Evolutionary conservation across 2,113 vertebrate species (phyloP).

Genomic region (Craseonycteris thonglongyai): DNA sequence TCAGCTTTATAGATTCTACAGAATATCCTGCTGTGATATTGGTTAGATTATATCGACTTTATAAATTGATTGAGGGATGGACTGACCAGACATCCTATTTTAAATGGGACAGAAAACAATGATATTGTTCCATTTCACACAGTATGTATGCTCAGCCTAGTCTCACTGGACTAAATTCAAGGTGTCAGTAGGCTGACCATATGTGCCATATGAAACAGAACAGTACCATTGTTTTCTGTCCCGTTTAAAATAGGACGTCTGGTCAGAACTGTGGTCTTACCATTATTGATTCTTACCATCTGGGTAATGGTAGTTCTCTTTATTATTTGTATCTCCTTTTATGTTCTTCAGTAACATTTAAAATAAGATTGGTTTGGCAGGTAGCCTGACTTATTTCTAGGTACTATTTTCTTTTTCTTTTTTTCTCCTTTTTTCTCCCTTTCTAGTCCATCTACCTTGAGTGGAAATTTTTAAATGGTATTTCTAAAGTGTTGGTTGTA

Average conservation of each 20-base stretch:
- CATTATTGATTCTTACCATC: background rate
- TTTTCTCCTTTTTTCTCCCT: background rate
- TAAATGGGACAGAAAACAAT: no score
- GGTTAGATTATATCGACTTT: background rate
- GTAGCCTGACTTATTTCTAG: background rate
- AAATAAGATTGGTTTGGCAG: background rate
- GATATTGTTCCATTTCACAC: no score
- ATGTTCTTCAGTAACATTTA: constrained; percentile 7
- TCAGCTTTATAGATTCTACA: background rate
- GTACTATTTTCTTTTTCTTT: background rate
- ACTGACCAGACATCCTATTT: no score
- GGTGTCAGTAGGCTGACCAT: no score
- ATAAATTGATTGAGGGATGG: background rate
- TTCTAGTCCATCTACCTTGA: background rate
- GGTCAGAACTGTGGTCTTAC: background rate
- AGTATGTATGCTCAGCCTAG: no score
- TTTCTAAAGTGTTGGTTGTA: background rate
- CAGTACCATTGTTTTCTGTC: no score
- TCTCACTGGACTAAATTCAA: no score
- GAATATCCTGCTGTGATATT: background rate
- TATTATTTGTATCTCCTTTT: background rate
- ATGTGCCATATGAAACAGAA: no score
- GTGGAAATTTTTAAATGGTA: background rate
- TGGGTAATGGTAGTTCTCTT: background rate
- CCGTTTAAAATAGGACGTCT: no score